A percentile compares a stretch with the other conserved stretches of the same genome.
Evolutionary conservation across 2,113 vertebrate genomes (phyloP).

Genomic region (Cyphomyrus discorhynchus): DNA sequence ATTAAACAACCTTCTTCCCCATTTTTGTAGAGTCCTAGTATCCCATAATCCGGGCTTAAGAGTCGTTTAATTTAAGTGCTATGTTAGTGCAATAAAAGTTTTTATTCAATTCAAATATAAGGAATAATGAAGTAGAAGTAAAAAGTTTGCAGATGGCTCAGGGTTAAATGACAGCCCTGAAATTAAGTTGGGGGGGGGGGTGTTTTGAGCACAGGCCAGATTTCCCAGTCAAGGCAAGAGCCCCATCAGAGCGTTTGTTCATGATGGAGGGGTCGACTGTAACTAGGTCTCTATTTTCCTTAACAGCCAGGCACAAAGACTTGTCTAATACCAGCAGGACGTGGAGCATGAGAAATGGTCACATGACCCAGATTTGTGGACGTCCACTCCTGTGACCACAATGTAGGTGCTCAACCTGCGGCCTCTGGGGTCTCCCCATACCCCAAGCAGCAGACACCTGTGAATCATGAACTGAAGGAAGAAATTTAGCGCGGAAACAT

Average conservation of each 20-base stretch:
- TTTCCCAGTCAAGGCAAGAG: background rate
- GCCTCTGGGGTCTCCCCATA: background rate
- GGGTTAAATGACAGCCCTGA: background rate
- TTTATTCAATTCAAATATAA: background rate
- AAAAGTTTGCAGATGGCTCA: background rate
- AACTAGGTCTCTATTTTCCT: background rate
- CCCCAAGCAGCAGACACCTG: background rate
- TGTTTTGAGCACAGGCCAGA: background rate
- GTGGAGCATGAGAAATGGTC: background rate
- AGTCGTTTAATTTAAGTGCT: background rate
- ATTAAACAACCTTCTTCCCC: background rate
- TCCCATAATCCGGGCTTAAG: background rate
- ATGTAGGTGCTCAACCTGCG: background rate
- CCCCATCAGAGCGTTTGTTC: background rate
- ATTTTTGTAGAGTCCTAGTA: background rate
- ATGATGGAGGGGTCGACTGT: background rate
- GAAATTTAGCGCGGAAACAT: background rate
- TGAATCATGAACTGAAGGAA: background rate
- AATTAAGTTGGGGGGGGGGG: background rate
- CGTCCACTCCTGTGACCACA: background rate
- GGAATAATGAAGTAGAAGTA: background rate
- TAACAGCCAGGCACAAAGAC: background rate
- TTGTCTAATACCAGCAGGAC: background rate
- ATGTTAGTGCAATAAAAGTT: background rate
- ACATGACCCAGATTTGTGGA: background rate